These are phyloP conservation scores for Drosophila ezoana DNA, from an alignment of 2,888 invertebrate genomes.

Conservation along the genomic window DNA sequence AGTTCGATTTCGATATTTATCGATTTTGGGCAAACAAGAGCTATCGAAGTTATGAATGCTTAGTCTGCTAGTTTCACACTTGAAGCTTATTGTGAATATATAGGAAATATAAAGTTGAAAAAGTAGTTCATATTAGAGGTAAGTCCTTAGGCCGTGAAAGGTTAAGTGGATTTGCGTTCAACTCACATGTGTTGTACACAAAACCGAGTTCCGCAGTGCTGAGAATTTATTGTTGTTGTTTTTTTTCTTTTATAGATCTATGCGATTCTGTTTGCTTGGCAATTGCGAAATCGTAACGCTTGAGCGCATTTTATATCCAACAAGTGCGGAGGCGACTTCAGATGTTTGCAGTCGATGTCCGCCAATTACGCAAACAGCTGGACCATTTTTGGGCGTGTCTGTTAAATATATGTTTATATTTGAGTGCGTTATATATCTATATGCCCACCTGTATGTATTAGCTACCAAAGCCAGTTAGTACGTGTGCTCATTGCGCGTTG, in stretches of 20 bases:
- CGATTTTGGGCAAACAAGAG: neutral
- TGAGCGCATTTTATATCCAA: slow-evolving; percentile 68
- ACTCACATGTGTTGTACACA: slow-evolving; percentile 7
- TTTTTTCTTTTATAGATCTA: slow-evolving; percentile 24
- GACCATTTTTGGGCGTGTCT: slow-evolving; percentile 61
- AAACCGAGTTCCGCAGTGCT: slow-evolving; percentile 19
- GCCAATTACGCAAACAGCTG: slow-evolving; percentile 65
- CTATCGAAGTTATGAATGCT: too few species aligned
- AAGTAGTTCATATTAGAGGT: too few species aligned
- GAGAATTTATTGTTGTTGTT: slow-evolving; percentile 20
- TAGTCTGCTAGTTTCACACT: too few species aligned
- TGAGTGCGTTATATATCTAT: slow-evolving; percentile 3
- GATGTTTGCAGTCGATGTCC: slow-evolving; percentile 59
- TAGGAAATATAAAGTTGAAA: too few species aligned
- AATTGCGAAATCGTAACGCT: slow-evolving; percentile 77
- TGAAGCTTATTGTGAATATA: too few species aligned
- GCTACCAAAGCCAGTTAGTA: slow-evolving; percentile 38
- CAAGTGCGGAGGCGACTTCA: slow-evolving; percentile 50
- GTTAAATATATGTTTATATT: slow-evolving; percentile 9
- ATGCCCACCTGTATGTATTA: slow-evolving; percentile 1
- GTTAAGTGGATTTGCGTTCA: slow-evolving; percentile 13
- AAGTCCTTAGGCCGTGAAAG: slow-evolving; percentile 13
- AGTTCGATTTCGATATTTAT: neutral
- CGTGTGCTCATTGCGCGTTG: slow-evolving; percentile 48
- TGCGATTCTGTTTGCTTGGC: slow-evolving; percentile 69